phyloP scores from a whole-genome alignment of 2,797 vertebrate species.

The Luscinia megarhynchos region DNA sequence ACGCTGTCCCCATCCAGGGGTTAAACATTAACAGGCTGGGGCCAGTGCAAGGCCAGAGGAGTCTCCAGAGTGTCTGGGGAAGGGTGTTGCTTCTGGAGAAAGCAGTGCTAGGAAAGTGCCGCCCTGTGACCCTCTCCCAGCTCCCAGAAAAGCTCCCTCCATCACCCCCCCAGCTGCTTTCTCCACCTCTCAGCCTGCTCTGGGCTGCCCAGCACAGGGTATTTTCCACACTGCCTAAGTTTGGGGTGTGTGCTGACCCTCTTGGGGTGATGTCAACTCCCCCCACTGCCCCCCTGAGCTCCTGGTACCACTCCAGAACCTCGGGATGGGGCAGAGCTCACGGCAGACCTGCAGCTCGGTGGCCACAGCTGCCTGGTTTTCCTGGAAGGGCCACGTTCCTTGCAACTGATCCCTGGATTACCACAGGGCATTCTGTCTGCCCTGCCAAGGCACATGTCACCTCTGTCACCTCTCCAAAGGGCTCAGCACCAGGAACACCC shows the following conservation, averaged over 20 bases:
- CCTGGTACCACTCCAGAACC: background rate
- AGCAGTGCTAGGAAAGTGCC: background rate
- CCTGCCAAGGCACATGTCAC: fast-evolving
- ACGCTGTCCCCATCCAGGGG: background rate
- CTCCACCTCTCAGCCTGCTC: background rate
- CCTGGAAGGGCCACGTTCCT: background rate
- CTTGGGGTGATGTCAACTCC: background rate
- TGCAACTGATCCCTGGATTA: background rate
- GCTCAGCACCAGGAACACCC: background rate
- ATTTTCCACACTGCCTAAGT: fast-evolving
- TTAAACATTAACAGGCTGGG: conserved; percentile 17
- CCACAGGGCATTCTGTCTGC: fast-evolving
- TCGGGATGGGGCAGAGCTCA: background rate
- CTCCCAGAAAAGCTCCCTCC: background rate
- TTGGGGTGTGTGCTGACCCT: background rate
- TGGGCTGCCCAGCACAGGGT: background rate
- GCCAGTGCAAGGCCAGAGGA: background rate
- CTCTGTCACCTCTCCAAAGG: background rate
- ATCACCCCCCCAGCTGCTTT: background rate
- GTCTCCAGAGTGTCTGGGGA: background rate
- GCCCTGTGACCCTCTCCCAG: background rate
- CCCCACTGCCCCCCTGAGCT: fast-evolving
- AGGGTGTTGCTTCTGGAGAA: background rate
- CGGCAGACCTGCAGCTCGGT: fast-evolving
- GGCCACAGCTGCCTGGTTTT: background rate